Percentiles rank a stretch among this genome's conserved stretches.
Evolutionary conservation across 64 coral and sea anemone species (phyloP).

Genomic region (Porites australiensis): DNA sequence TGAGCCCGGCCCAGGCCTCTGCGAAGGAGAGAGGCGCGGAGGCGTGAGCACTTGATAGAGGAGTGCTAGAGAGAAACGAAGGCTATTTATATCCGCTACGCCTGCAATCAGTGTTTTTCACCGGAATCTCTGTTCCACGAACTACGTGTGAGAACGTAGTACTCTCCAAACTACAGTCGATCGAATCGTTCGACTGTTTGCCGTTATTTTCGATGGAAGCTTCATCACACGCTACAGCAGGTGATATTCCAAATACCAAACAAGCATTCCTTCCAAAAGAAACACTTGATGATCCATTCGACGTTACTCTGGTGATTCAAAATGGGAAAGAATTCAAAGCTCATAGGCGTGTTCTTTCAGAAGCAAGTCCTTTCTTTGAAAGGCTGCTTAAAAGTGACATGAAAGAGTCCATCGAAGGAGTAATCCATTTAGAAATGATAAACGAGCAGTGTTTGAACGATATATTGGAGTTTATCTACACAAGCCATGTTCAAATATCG

Average conservation of each 20-base stretch:
- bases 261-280: not conserved
- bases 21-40: too few species aligned
- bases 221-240: not conserved
- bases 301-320: constrained; percentile 4
- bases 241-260: not conserved
- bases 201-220: not conserved
- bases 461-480: constrained; percentile 2
- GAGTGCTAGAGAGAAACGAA: too few species aligned
- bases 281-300: not conserved
- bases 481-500: not conserved
- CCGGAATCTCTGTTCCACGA: too few species aligned
- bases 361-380: constrained; percentile 8
- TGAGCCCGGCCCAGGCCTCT: too few species aligned
- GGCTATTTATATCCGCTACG: too few species aligned
- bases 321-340: not conserved
- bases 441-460: not conserved
- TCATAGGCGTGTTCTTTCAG: not conserved
- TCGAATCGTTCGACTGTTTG: too few species aligned
- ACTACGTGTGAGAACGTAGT: too few species aligned
- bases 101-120: too few species aligned
- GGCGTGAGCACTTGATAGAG: too few species aligned
- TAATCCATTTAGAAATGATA: not conserved
- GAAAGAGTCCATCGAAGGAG: not conserved
- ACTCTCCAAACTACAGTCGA: too few species aligned
- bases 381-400: not conserved